Base-by-base conservation (phyloP, 2,888 invertebrate species). In the Ophion obscuratus region DNA sequence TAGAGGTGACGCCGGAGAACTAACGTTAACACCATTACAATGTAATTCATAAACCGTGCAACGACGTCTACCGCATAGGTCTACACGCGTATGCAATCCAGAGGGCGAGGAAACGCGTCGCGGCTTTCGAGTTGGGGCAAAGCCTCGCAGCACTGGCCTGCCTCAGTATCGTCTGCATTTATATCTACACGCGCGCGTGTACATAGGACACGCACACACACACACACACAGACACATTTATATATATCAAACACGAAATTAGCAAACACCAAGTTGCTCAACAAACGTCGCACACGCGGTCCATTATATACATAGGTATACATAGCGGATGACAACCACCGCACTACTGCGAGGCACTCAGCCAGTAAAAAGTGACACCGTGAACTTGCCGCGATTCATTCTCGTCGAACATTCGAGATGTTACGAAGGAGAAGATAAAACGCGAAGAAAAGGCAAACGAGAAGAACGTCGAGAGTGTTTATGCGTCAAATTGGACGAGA, bases 11-110 rank as follows among this genome's bases (percentile, higher is more conserved):
- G 79, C 73, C 70, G 67, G 67, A 31, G 82, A 78, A 67, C 88
- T 87, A 90, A 89, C 88, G 90, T 89, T 91, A 89, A 91, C 90
- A 86, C 89, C 89, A 90, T 90, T 90, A 89, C 90, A 88, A 88
- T 78, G 88, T 87, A 89, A 91, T 90, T 90, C 89, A 89, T 88
- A 90, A 91, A 90, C 88, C 89, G 90, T 90, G 90, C 85, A 86
- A 86, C 88, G 57, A 36, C 17, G 36, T 73, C 70, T 70, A 24
- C 36, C 36, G n/a, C 61, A 2, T 71, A 53, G 31, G 20, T 53
- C 59, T 76, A 64, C 20, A 40, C 20, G 66, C 24, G 10, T n/a
- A 86, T 77, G 84, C 82, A 40, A 40, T 40, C 6, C 40, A 1
- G 40, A 40, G 40, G 7, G 9, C 7, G 40, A 40, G 40, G 40